Base-by-base conservation (phyloP, 1,140 invertebrate genomes). In the Lepidostoma basale region DNA sequence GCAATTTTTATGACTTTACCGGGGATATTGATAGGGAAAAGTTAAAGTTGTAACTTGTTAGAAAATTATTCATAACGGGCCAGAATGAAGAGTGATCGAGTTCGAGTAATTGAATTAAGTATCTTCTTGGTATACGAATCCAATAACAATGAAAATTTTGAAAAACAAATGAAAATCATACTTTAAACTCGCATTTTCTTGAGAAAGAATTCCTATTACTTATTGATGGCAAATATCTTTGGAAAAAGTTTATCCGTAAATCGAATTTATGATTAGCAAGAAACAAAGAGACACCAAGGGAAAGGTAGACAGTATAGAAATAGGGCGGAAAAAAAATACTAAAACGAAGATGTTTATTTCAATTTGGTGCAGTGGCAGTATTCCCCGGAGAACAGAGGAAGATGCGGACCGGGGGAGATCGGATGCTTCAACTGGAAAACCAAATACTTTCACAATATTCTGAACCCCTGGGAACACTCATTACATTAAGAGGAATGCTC, bases 281-380 rank as follows among this genome's bases (percentile, higher is more conserved):
- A 20, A 62, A 12, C 23, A 62, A 40, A 20, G 25, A 23, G 23
- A 40, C 25, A 44, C 30, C 4, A 23, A 47, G 62, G 33, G 26
- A n/a, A 44, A 42, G 3, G 28, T 30, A 33, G 4, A 10, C 28
- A 45, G 20, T 30, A 63, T 30, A 49, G 25, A 36, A 18, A 28
- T 28, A 30, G 28, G 14, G 33, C 56, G 68, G 49, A 62, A 9
- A 56, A 69, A 67, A 68, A 71, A 67, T 66, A 72, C 67, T 72
- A 64, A 68, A 72, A 72, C 70, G 70, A 63, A 72, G 67, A 72
- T 72, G 70, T 72, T 72, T 72, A 72, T 72, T 72, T 72, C 70
- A 72, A 72, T 72, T 72, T 72, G 66, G 70, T 72, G 70, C 70
- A 72, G 62, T 62, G 62, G 66, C 26, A 56, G 20, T 47, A 59